Percentiles rank a stretch among this genome's conserved stretches.
Evolutionary conservation across 1,140 invertebrate genomes (phyloP).

Genomic region (Pantala flavescens): DNA sequence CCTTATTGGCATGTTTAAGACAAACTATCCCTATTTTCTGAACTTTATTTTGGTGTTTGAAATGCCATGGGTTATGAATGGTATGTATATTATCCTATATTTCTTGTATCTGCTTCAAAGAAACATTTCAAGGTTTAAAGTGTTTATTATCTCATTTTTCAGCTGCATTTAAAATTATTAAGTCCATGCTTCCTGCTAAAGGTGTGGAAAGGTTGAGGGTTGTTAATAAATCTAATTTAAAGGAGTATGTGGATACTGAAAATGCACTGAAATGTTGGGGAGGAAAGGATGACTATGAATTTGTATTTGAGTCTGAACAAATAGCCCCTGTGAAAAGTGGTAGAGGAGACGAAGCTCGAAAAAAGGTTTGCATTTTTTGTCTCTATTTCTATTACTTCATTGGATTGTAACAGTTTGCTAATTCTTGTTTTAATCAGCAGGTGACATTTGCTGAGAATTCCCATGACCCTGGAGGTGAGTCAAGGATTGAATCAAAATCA

Average conservation of each 20-base stretch:
- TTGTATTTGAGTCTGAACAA: slow-evolving; percentile 55
- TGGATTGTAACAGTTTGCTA: not conserved
- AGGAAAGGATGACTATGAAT: slow-evolving; percentile 65
- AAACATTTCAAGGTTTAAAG: not conserved
- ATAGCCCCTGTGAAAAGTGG: slow-evolving; percentile 29
- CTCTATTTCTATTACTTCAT: slow-evolving; percentile 17
- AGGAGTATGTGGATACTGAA: slow-evolving; percentile 62
- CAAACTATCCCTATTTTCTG: slow-evolving; percentile 80
- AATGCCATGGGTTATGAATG: slow-evolving; percentile 89
- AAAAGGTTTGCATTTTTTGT: slow-evolving; percentile 38
- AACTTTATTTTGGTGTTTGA: slow-evolving; percentile 89
- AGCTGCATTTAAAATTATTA: slow-evolving; percentile 90
- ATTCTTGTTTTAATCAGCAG: not conserved
- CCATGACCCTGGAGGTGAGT: not conserved
- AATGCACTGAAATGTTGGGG: slow-evolving; percentile 73
- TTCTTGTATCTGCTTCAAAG: not conserved
- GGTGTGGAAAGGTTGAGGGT: slow-evolving; percentile 85
- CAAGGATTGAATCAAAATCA: not conserved
- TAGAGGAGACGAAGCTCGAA: slow-evolving; percentile 32
- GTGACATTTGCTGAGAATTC: not conserved
- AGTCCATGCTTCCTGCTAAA: slow-evolving; percentile 75
- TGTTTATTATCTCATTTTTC: slow-evolving; percentile 29
- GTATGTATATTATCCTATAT: slow-evolving; percentile 37
- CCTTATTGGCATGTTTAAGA: slow-evolving; percentile 75
- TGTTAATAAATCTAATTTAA: slow-evolving; percentile 64